Evolutionary conservation across 1,140 invertebrate genomes (phyloP).

Genomic region (Drosophila punjabiensis): DNA sequence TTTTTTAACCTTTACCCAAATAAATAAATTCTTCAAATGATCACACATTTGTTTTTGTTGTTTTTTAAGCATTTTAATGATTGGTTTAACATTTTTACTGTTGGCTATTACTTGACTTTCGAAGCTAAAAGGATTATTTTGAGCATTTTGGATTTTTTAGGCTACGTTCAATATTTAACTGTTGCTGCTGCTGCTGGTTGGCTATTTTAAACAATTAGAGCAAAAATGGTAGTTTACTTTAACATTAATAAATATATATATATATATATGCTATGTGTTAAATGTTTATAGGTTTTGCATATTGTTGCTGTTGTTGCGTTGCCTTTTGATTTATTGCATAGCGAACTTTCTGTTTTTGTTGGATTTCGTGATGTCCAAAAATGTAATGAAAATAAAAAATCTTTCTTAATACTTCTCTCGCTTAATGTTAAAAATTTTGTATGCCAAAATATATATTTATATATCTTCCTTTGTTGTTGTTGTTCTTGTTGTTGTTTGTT

Average conservation of each 20-base stretch:
- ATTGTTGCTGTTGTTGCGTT: constrained; percentile 59
- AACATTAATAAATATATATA: constrained; percentile 64
- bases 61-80: constrained; percentile 63
- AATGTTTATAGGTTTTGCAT: constrained; percentile 45
- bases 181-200: constrained; percentile 42
- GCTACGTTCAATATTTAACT: constrained; percentile 68
- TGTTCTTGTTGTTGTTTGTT: constrained; percentile 18
- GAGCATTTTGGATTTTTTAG: constrained; percentile 68
- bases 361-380: constrained; percentile 65
- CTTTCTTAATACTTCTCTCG: constrained; percentile 24
- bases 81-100: constrained; percentile 76
- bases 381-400: constrained; percentile 37
- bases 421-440: constrained; percentile 78
- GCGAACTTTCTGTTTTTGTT: constrained; percentile 50
- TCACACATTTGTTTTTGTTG: not conserved
- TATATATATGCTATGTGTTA: constrained; percentile 15
- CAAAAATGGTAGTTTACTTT: constrained; percentile 51
- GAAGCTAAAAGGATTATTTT: constrained; percentile 77
- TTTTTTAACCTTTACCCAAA: not conserved
- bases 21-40: not conserved
- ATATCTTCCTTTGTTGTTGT: constrained; percentile 40
- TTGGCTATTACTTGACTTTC: constrained; percentile 76
- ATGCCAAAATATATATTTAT: constrained; percentile 83
- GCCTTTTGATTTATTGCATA: constrained; percentile 61
- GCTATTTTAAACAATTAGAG: constrained; percentile 65